Conservation (phyloP, 30 jellyfish, hydroid and myxozoan species). For the Nemopilema nomurai region DNA sequence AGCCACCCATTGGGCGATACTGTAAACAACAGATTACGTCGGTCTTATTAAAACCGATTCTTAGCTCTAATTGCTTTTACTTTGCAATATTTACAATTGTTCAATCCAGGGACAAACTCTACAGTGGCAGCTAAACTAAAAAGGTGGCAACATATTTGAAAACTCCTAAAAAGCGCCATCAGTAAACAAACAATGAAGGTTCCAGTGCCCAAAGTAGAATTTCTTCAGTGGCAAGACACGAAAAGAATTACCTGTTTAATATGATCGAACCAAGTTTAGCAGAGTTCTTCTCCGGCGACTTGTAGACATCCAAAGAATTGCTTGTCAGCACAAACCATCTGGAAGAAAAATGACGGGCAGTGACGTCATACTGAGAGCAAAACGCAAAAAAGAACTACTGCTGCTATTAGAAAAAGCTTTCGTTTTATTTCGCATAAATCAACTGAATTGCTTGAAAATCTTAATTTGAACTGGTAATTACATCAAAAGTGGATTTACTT, state of each 20-base stretch:
- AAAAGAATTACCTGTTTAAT: constrained; percentile 71
- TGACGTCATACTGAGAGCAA: background rate
- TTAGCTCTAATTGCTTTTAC: too few species aligned
- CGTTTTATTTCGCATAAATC: too few species aligned
- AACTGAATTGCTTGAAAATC: too few species aligned
- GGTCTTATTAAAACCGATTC: too few species aligned
- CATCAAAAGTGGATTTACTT: too few species aligned
- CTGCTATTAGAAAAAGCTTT: background rate
- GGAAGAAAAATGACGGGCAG: background rate
- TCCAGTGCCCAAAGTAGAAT: background rate
- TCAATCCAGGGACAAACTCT: background rate
- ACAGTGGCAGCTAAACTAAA: background rate
- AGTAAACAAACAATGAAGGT: too few species aligned
- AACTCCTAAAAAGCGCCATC: too few species aligned
- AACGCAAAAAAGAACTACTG: background rate
- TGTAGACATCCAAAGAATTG: constrained; percentile 88
- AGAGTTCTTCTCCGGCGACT: constrained; percentile 87
- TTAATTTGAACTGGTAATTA: too few species aligned
- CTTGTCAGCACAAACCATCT: constrained; percentile 95
- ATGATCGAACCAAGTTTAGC: constrained; percentile 89
- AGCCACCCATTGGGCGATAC: too few species aligned
- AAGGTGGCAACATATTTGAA: background rate
- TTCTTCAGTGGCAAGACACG: background rate
- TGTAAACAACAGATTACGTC: too few species aligned
- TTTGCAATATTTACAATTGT: too few species aligned